A percentile compares a stretch with the other conserved stretches of the same genome.
Evolutionary conservation across 2,888 invertebrate genomes (phyloP).

Genomic region (Drosophila cognata): DNA sequence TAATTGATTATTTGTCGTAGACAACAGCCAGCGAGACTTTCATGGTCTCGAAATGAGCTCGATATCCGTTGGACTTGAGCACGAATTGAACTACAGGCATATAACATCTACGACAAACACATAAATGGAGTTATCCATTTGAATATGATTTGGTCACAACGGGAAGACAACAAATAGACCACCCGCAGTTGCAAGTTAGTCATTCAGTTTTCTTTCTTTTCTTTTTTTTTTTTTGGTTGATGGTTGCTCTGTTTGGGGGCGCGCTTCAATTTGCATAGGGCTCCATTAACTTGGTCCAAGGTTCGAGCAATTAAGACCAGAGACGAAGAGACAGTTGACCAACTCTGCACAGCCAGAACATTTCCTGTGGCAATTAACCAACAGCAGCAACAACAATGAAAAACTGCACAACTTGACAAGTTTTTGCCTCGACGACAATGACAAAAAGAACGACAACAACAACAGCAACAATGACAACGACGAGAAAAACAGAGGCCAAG

Average conservation of each 20-base stretch:
- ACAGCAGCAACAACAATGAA: constrained; percentile 43
- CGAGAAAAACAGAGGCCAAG: constrained; percentile 54
- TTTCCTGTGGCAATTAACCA: constrained; percentile 77
- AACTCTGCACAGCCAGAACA: constrained; percentile 73
- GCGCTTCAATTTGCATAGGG: constrained; percentile 64
- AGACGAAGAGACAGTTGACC: constrained; percentile 66
- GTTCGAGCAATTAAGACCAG: constrained; percentile 76
- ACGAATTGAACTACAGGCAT: constrained; percentile 48
- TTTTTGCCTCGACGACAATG: constrained; percentile 58
- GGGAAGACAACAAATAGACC: constrained; percentile 55
- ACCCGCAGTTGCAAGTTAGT: constrained; percentile 65
- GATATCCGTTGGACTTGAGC: constrained; percentile 61
- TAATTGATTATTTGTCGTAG: constrained; percentile 82
- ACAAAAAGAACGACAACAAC: constrained; percentile 51
- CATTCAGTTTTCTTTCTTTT: constrained; percentile 23
- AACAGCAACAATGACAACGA: constrained; percentile 39
- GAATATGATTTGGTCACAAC: constrained; percentile 57
- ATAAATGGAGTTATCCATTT: constrained; percentile 42
- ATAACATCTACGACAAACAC: constrained; percentile 12
- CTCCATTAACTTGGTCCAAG: constrained; percentile 60
- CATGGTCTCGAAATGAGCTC: constrained; percentile 60
- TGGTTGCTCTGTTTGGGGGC: neutral
- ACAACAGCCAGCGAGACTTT: constrained; percentile 36
- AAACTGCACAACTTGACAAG: constrained; percentile 74
- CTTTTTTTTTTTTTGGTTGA: neutral